phyloP scores from a whole-genome alignment of 2,797 vertebrate genomes.

The Urophycis tenuis region DNA sequence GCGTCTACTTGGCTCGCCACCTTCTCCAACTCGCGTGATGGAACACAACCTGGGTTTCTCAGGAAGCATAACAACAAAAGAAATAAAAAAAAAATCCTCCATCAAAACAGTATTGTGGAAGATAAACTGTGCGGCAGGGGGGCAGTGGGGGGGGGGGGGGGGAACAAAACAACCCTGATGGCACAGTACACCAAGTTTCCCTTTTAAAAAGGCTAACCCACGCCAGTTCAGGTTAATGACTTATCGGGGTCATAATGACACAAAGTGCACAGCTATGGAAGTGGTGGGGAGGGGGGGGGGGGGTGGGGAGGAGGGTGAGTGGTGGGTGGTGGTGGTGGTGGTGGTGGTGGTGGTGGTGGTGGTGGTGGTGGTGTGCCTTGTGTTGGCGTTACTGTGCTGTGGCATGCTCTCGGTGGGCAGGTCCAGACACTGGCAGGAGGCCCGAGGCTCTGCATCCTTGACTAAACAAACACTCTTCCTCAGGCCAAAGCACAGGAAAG shows the following conservation, averaged over 20 bases:
- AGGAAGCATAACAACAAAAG: neutral
- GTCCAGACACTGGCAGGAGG: slow-evolving; percentile 42
- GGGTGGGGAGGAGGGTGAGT: slow-evolving; percentile 5
- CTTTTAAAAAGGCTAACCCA: neutral
- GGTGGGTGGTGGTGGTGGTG: slow-evolving; percentile 20
- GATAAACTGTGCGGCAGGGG: neutral
- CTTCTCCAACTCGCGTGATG: slow-evolving; percentile 28
- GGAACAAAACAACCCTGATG: neutral
- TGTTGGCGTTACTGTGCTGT: slow-evolving; percentile 25
- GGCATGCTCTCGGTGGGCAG: slow-evolving; percentile 45
- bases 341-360: slow-evolving; percentile 20
- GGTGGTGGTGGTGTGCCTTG: slow-evolving; percentile 23
- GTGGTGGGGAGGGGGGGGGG: neutral
- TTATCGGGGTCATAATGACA: slow-evolving; percentile 2
- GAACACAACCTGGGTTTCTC: slow-evolving; percentile 23
- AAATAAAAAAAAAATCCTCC: neutral
- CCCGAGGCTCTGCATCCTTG: slow-evolving; percentile 42
- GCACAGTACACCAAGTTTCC: neutral
- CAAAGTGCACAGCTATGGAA: slow-evolving; percentile 1
- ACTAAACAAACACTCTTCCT: slow-evolving; percentile 52
- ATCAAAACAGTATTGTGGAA: neutral
- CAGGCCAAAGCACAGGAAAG: slow-evolving; percentile 44
- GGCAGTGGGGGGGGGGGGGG: too few species aligned
- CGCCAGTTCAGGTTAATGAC: neutral
- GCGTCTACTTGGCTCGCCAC: slow-evolving; percentile 21